A percentile compares a stretch with the other conserved stretches of the same genome.
Conservation (phyloP, 1,140 invertebrate genomes). For the Zaprionus vittiger region DNA sequence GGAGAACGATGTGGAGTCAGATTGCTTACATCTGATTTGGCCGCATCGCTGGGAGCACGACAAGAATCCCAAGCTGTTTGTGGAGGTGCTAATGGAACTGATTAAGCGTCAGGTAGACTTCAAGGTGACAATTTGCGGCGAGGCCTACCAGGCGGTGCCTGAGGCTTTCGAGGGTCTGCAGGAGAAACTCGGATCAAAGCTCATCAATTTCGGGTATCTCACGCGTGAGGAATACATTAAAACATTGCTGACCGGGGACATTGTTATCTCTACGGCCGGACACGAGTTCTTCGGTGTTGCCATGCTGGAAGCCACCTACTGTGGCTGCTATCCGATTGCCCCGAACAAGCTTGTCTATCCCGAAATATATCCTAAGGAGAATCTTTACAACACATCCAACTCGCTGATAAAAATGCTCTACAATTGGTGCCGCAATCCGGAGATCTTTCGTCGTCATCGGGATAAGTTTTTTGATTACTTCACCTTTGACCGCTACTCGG, state of each 20-base stretch:
- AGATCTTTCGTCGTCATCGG: conserved; percentile 71
- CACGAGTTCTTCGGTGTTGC: conserved; percentile 92
- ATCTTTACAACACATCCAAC: conserved; percentile 86
- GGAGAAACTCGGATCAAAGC: conserved; percentile 85
- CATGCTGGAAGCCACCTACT: conserved; percentile 89
- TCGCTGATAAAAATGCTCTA: conserved; percentile 86
- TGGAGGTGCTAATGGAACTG: conserved; percentile 86
- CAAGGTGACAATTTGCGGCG: conserved; percentile 86
- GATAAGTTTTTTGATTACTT: conserved; percentile 79
- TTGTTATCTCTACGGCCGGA: conserved; percentile 90
- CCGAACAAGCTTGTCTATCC: conserved; percentile 90
- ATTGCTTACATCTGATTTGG: conserved; percentile 89
- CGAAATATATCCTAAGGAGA: conserved; percentile 89
- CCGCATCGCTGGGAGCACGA: conserved; percentile 93
- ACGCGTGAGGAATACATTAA: conserved; percentile 87
- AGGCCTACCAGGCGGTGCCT: conserved; percentile 84
- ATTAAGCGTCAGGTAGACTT: conserved; percentile 86
- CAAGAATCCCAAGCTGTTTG: conserved; percentile 89
- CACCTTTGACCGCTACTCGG: conserved; percentile 72
- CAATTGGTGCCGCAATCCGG: conserved; percentile 84
- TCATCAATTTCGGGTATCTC: conserved; percentile 88
- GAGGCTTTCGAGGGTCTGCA: conserved; percentile 86
- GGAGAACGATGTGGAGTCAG: conserved; percentile 35
- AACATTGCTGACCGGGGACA: conserved; percentile 86
- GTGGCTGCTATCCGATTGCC: conserved; percentile 89